Percentiles rank a stretch among this genome's conserved stretches.
Evolutionary conservation across 2,888 invertebrate genomes (phyloP).

Genomic region (Xestia xanthographa): DNA sequence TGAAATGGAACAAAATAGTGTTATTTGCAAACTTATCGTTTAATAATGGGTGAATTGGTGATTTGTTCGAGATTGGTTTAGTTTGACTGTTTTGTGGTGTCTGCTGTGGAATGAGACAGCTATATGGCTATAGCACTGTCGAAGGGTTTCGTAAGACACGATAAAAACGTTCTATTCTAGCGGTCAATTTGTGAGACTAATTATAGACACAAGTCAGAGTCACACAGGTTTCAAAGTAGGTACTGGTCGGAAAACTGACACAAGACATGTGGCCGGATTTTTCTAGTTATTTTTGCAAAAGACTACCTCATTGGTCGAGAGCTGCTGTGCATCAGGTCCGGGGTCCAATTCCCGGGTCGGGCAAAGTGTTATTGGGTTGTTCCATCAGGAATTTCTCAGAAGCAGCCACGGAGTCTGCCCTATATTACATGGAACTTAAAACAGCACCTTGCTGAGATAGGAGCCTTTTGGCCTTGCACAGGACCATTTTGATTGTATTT

Average conservation of each 20-base stretch:
- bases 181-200: neutral
- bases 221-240: too few relatives aligned
- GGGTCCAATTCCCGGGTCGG: too few relatives aligned
- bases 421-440: too few relatives aligned
- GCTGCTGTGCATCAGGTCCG: too few relatives aligned
- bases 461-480: too few relatives aligned
- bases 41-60: constrained; percentile 9
- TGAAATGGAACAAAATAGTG: constrained; percentile 25
- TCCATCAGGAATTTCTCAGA: too few relatives aligned
- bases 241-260: neutral
- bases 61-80: constrained; percentile 17
- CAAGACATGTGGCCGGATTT: neutral
- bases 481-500: too few relatives aligned
- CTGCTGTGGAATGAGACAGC: neutral
- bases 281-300: neutral
- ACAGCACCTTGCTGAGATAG: too few relatives aligned
- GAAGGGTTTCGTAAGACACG: neutral
- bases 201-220: too few relatives aligned
- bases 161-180: neutral
- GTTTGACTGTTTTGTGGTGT: constrained; percentile 21
- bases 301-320: too few relatives aligned
- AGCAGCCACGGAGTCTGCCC: too few relatives aligned
- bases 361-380: too few relatives aligned
- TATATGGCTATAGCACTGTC: neutral
- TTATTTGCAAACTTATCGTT: constrained; percentile 31